phyloP scores from a whole-genome alignment of 1,140 invertebrate genomes.

The Ruditapes philippinarum region DNA sequence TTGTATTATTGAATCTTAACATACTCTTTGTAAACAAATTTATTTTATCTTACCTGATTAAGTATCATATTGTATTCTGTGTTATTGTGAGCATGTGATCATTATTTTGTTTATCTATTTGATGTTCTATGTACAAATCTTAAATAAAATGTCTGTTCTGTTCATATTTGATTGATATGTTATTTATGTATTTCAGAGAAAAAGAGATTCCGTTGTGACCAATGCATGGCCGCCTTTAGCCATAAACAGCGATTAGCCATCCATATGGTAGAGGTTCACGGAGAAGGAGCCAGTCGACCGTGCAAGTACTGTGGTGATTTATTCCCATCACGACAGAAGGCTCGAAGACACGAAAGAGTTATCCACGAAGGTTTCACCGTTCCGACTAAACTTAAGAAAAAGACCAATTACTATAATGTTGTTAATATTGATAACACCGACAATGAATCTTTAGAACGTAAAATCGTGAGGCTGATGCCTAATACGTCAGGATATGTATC shows the following conservation, averaged over 20 bases:
- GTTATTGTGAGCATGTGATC: too few species aligned
- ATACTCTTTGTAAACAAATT: too few species aligned
- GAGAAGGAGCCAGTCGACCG: background rate
- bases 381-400: background rate
- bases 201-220: constrained; percentile 33
- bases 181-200: too few species aligned
- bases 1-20: too few species aligned
- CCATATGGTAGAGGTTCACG: constrained; percentile 47
- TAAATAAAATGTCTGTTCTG: too few species aligned
- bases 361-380: constrained; percentile 39
- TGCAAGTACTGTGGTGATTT: constrained; percentile 53
- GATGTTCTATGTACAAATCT: too few species aligned
- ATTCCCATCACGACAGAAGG: constrained; percentile 57
- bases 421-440: background rate
- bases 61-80: too few species aligned
- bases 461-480: background rate
- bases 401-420: background rate
- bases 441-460: background rate
- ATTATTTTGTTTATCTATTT: too few species aligned
- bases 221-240: constrained; percentile 48
- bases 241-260: constrained; percentile 24
- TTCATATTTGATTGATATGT: too few species aligned
- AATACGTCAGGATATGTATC: background rate
- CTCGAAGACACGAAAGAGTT: constrained; percentile 41
- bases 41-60: too few species aligned